Base-by-base conservation (phyloP, 1,140 invertebrate genomes). In the Camponotus floridanus region DNA sequence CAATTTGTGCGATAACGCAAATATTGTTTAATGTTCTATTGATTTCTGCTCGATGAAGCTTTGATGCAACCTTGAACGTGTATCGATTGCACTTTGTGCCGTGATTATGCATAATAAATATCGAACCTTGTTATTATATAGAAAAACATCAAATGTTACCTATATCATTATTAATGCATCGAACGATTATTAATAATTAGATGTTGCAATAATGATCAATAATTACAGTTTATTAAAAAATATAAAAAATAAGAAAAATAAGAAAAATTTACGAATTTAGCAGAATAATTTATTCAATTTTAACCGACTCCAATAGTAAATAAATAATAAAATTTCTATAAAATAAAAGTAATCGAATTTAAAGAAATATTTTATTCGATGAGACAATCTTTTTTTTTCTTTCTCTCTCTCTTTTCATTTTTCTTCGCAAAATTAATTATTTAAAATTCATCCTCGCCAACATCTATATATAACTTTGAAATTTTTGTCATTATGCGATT, bases 71-170 rank as follows among this genome's bases (percentile, higher is more conserved):
- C 42, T 45, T 45, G 9, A 11, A 15, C 48, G 15, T 6, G 0
- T 15, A 18, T 15, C 68, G 33, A 13, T 39, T 2, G 76, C 33
- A 80, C 76, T 80, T 80, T 80, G 76, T 2, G 1, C 45, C 4
- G 21, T 36, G n/a, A 68, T 68, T 57, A 42, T 36, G 21, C 33
- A 68, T 80, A 26, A 55, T 68, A 68, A 68, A 57, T 31, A 11
- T 18, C 0, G 31, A 26, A 51, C 31, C 1, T 78, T 39, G 18
- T 21, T 11, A 18, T 51, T 48, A 18, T 1, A 67, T 21, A 26
- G 26, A 18, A 13, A 39, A 67, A 51, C 31, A 26, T 13, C 13
- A 42, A 57, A 2, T 3, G 4, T 18, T 26, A 39, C 26, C 3
- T 31, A 5, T 7, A 5, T 64, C 31, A 45, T 76, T 21, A 18